Evolutionary conservation across 2,888 invertebrate genomes (phyloP), one percentile per base, ranked within the genome.

Genomic region (Gandaritis pyraliata): DNA sequence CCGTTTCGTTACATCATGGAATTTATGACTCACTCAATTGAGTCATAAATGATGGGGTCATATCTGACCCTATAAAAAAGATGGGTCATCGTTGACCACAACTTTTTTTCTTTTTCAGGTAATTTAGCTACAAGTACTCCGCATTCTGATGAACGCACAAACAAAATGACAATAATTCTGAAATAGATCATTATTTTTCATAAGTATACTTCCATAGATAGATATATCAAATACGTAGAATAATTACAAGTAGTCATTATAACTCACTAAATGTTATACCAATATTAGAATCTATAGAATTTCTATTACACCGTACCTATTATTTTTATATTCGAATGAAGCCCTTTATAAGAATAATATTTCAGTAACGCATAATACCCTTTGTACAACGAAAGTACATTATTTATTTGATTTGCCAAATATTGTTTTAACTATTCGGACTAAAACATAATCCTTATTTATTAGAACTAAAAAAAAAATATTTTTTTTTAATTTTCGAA

Each of bases 141-240:
- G 58, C 62, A 51, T 63, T 55, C 51, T 55, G 41, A 55, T 16
- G 41, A 46, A 48, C 50, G 63, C 63, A 63, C 58, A 59, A 52
- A 47, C 58, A 47, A 61, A 61, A 65, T 60, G 58, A 58, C 61
- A 65, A 29, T n/a, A n/a, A 61, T 53, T 8, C 23, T 46, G 33
- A 61, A 61, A 49, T 30, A 60, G 23, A 13, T n/a, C 36, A 45
- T 12, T 51, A 58, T 52, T 58, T 48, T 49, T 52, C 45, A 47
- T 52, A 52, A 47, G 8, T 33, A 47, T 43, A 16, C 52, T 51
- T 58, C 45, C 45, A 51, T 57, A 45, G 41, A 30, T 50, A 50
- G 43, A 49, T 11, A 43, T 41, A 13, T 43, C 30, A 52, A 45
- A n/a, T 47, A 41, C 15, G 8, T 41, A 41, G 41, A 41, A 15